Conservation (phyloP, 2,113 vertebrate genomes). For the Trichomycterus rosablanca region DNA sequence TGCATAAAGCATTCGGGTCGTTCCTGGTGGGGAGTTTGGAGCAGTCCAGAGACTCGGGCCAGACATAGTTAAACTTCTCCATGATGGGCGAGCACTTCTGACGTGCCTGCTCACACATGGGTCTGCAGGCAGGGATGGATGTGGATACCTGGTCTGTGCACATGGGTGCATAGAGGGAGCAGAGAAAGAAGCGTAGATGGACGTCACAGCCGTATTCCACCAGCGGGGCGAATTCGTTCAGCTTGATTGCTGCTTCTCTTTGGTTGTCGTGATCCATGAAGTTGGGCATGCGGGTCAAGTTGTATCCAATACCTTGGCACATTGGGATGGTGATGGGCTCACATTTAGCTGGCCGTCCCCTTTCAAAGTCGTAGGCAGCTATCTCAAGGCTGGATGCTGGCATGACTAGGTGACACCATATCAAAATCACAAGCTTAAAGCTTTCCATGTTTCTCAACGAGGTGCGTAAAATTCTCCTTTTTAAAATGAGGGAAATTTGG, state of each 20-base stretch:
- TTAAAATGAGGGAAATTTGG: too few species aligned
- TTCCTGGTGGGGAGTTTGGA: constrained; percentile 86
- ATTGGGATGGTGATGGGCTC: constrained; percentile 90
- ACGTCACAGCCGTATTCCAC: constrained; percentile 93
- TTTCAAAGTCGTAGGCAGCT: constrained; percentile 79
- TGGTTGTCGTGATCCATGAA: constrained; percentile 90
- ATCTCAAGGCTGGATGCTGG: constrained; percentile 78
- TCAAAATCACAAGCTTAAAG: constrained; percentile 55
- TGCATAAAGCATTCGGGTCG: constrained; percentile 93
- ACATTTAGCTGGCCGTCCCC: constrained; percentile 84
- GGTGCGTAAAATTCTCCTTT: too few species aligned
- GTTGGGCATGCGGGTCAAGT: constrained; percentile 97
- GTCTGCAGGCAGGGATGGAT: constrained; percentile 94
- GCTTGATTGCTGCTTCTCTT: constrained; percentile 85
- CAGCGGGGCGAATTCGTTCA: constrained; percentile 90
- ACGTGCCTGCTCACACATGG: constrained; percentile 97
- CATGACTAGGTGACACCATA: constrained; percentile 73
- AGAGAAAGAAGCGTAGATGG: constrained; percentile 96
- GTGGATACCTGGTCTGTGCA: constrained; percentile 95
- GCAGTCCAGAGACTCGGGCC: constrained; percentile 94
- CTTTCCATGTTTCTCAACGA: constrained; percentile 55
- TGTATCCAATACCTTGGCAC: constrained; percentile 97
- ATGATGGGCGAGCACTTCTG: constrained; percentile 91
- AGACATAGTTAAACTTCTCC: constrained; percentile 93
- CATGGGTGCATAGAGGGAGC: constrained; percentile 96